Conservation (phyloP, 2,797 vertebrate species). For the Sus cebifrons region DNA sequence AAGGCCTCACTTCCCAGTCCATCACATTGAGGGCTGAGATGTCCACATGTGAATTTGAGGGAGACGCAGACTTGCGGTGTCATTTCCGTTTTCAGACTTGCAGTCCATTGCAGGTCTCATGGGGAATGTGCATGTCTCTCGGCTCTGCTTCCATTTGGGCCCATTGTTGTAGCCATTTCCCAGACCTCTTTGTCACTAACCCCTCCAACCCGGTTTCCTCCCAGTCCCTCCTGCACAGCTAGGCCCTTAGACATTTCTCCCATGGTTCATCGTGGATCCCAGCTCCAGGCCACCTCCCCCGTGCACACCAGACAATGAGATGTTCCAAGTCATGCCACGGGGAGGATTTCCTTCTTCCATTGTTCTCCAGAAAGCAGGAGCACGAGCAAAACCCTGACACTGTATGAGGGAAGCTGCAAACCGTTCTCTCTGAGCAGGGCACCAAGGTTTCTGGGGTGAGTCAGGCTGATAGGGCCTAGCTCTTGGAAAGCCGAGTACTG, state of each 20-base stretch:
- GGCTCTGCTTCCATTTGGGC: neutral
- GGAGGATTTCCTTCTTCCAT: neutral
- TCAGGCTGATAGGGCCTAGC: neutral
- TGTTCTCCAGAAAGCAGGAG: accelerated
- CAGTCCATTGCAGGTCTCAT: neutral
- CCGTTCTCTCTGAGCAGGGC: neutral
- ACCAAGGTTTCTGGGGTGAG: neutral
- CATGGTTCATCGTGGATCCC: neutral
- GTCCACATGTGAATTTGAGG: neutral
- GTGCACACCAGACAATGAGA: neutral
- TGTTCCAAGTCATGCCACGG: accelerated
- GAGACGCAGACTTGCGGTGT: neutral
- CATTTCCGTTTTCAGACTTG: neutral
- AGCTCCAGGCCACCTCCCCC: neutral
- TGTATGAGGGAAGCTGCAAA: neutral
- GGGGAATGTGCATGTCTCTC: neutral
- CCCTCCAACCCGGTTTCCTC: neutral
- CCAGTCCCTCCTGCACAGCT: neutral
- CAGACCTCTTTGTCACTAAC: neutral
- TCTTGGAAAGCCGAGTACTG: neutral
- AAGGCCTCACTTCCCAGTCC: neutral
- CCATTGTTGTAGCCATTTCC: neutral
- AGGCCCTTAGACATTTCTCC: neutral
- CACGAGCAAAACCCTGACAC: accelerated
- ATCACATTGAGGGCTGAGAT: neutral